Evolutionary conservation across 2,888 invertebrate species (phyloP), one percentile per base, ranked within the genome.

Genomic region (Cyrtodaria siliqua): DNA sequence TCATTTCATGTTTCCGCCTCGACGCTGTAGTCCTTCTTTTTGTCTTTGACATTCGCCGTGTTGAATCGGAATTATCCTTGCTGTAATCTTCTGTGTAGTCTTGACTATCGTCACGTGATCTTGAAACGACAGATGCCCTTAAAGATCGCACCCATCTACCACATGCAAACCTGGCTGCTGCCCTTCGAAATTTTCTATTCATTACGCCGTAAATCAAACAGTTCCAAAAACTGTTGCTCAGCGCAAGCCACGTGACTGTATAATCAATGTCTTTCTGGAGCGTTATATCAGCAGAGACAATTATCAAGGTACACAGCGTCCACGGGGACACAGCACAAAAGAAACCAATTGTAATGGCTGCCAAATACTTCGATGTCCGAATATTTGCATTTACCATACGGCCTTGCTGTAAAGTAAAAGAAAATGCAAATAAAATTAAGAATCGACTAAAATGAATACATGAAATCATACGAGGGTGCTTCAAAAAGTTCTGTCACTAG

Each of bases 161-260:
- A 40, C 77, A 81, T 6, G 74, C 57, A 12, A 82, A 62, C 23
- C 62, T 63, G 18, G 60, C 20, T 0, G 81, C 82, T 0, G 84
- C 57, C 12, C 26, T 66, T 69, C 78, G 63, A 49, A 78, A 78
- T 27, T 73, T 73, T 27, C 78, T 44, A 53, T 78, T 78, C 73
- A 78, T 73, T 12, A 79, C 59, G 24, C 75, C 62, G 53, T 83
- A 83, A 14, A 83, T 81, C 18, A 83, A 50, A 29, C 73, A 76
- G 61, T 83, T 83, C 83, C 80, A 81, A 68, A 81, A 80, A 42
- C 83, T 83, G 71, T 83, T 83, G 70, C 81, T 79, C 23, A 83
- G 69, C 16, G 81, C 81, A 47, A 83, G 40, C 83, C 83, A 83
- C 40, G 83, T 81, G 50, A 83, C 71, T 2, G 71, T 66, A 49